These are phyloP conservation scores for Cecidostiba fungosa DNA, from an alignment of 2,888 invertebrate genomes.

Conservation along the genomic window DNA sequence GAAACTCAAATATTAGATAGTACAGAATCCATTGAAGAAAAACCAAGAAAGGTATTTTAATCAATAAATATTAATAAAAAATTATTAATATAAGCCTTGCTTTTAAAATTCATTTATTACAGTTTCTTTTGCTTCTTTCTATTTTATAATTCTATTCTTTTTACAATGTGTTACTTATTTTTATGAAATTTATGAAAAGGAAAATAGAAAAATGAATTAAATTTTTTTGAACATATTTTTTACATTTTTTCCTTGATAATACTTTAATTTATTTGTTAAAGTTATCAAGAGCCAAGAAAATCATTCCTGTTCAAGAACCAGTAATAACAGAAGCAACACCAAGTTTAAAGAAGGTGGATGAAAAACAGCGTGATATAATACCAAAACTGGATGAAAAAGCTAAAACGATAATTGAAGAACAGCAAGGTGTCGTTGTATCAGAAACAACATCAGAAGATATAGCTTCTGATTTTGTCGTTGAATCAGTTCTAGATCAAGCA, in stretches of 20 bases:
- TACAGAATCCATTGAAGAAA: constrained; percentile 82
- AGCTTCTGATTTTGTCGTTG: constrained; percentile 71
- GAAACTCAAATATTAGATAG: constrained; percentile 83
- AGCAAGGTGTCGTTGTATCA: constrained; percentile 76
- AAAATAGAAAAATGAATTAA: background rate
- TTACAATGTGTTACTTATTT: too few species aligned
- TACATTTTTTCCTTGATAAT: background rate
- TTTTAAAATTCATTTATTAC: background rate
- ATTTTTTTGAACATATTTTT: background rate
- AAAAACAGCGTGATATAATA: constrained; percentile 79
- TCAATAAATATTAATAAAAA: background rate
- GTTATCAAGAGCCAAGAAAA: constrained; percentile 80
- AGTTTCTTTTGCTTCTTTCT: background rate
- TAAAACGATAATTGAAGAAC: constrained; percentile 81
- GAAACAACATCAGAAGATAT: constrained; percentile 75
- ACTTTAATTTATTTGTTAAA: constrained; percentile 63
- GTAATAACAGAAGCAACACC: constrained; percentile 84
- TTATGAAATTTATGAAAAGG: too few species aligned
- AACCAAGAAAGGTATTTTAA: constrained; percentile 73
- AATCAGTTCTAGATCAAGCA: constrained; percentile 72
- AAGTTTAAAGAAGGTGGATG: constrained; percentile 84
- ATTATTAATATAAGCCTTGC: background rate
- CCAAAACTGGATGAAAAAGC: constrained; percentile 80
- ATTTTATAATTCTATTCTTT: background rate
- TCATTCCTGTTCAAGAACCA: constrained; percentile 83